Evolutionary conservation across 2,888 invertebrate species (phyloP).

Genomic region (Melanostoma scalare): DNA sequence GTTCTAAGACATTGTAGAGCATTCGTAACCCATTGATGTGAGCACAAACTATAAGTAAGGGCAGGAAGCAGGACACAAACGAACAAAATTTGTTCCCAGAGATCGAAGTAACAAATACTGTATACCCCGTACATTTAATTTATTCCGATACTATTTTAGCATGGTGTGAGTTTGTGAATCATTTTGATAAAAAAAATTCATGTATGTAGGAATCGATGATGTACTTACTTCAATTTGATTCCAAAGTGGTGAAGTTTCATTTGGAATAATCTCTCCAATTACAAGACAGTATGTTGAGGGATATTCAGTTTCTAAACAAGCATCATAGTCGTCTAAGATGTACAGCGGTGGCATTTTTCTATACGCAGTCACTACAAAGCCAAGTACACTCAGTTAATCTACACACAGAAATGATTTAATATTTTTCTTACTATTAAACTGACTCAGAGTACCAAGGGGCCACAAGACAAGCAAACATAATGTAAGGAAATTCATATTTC

Average conservation of each 20-base stretch:
- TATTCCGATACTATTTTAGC: too few species aligned
- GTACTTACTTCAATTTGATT: slow-evolving; percentile 74
- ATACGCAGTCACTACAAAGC: slow-evolving; percentile 78
- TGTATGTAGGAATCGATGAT: background rate
- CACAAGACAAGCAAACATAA: slow-evolving; percentile 2
- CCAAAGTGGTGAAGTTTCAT: slow-evolving; percentile 77
- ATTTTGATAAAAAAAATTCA: background rate
- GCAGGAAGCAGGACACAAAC: too few species aligned
- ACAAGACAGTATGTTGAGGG: slow-evolving; percentile 77
- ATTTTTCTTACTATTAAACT: slow-evolving; percentile 57
- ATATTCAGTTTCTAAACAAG: slow-evolving; percentile 76
- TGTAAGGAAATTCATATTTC: slow-evolving; percentile 28
- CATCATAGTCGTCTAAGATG: slow-evolving; percentile 80
- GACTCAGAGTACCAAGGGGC: slow-evolving; percentile 19
- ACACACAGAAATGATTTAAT: background rate
- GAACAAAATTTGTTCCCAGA: too few species aligned
- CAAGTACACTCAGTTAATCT: background rate
- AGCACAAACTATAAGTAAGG: too few species aligned
- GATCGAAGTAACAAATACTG: too few species aligned
- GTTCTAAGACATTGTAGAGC: too few species aligned
- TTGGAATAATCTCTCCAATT: slow-evolving; percentile 77
- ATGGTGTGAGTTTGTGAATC: too few species aligned
- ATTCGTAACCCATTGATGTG: too few species aligned
- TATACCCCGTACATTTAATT: too few species aligned
- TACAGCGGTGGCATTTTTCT: slow-evolving; percentile 80